Evolutionary conservation across 2,113 vertebrate species (phyloP), one percentile per base, ranked within the genome.

Genomic region (Anarhynchus alexandrinus): DNA sequence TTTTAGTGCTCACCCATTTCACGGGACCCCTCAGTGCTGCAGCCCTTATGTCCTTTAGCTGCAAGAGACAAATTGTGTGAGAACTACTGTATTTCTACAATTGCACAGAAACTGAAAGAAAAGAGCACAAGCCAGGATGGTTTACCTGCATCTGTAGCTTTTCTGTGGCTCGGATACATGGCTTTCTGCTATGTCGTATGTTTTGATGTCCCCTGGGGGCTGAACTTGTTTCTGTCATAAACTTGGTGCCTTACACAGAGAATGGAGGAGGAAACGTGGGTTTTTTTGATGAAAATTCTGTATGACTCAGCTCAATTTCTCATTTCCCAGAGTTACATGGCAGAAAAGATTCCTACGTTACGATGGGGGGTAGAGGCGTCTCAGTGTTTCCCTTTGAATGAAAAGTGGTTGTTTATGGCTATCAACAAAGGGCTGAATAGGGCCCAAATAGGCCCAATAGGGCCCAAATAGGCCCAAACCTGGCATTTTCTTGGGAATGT

Each of bases 101-200:
- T 27, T 47, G 34, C 30, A n/a, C 15, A 82, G 29, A 74, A 90
- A 71, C 7, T 25, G 12, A 70, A 85, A 67, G 26, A 40, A 55
- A 82, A 84, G 36, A 79, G 9, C 9, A 29, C 14, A 34, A 76
- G 14, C 18, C 3, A 6, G 32, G 27, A 36, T 17, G 16, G 11
- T 66, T 88, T 67, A 43, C 22, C 34, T 74, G 19, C 15, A 30
- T 5, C 17, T 5, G 1, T 11, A 58, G 42, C 20, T 77, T 20
- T 54, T 40, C 11, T 52, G 29, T 78, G 22, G 7, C 71, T 86
- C 0, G 0, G 10, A 43, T 23, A 20, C 0, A 4, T 49, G 26
- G 18, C 62, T 54, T 74, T 62, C 30, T 76, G n/a, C 30, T 7
- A 6, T 69, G 47, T 12, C 10, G 13, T 45, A 12, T 8, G 2